These are phyloP conservation scores for Drosophila helvetica DNA, from an alignment of 2,888 invertebrate genomes.

Conservation along the genomic window DNA sequence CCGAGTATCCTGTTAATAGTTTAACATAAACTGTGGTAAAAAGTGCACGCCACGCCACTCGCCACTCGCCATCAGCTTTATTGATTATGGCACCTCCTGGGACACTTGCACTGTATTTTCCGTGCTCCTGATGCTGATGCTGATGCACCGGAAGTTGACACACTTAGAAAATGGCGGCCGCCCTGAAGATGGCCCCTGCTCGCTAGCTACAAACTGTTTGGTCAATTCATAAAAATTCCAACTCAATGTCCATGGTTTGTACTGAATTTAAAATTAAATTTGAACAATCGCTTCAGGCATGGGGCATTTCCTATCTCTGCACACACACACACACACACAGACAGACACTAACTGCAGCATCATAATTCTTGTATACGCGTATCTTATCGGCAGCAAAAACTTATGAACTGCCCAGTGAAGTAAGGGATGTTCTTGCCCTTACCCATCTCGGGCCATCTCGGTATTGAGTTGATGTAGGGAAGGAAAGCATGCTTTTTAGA, in stretches of 20 bases:
- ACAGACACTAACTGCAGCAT: constrained; percentile 17
- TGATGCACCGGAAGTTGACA: constrained; percentile 66
- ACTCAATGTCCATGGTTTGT: constrained; percentile 2
- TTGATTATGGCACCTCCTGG: constrained; percentile 58
- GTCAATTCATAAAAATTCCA: constrained; percentile 48
- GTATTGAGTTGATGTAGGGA: background rate
- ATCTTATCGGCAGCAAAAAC: constrained; percentile 6
- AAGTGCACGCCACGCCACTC: constrained; percentile 54
- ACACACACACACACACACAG: background rate
- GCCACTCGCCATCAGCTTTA: constrained; percentile 54
- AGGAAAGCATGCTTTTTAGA: background rate
- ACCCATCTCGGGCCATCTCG: background rate
- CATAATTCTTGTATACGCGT: constrained; percentile 30
- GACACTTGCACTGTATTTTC: constrained; percentile 44
- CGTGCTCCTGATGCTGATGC: constrained; percentile 7
- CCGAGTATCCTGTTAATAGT: constrained; percentile 76
- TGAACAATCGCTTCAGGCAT: background rate
- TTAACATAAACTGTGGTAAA: constrained; percentile 78
- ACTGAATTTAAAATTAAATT: constrained; percentile 26
- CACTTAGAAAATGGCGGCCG: constrained; percentile 43
- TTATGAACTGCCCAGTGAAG: too few relatives aligned
- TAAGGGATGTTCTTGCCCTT: background rate
- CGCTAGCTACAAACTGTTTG: background rate
- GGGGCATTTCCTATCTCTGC: constrained; percentile 11
- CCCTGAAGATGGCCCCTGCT: constrained; percentile 20